Percentiles rank a stretch among this genome's conserved stretches.
Evolutionary conservation across 2,888 invertebrate species (phyloP).

Genomic region (Andrena chrysosceles): DNA sequence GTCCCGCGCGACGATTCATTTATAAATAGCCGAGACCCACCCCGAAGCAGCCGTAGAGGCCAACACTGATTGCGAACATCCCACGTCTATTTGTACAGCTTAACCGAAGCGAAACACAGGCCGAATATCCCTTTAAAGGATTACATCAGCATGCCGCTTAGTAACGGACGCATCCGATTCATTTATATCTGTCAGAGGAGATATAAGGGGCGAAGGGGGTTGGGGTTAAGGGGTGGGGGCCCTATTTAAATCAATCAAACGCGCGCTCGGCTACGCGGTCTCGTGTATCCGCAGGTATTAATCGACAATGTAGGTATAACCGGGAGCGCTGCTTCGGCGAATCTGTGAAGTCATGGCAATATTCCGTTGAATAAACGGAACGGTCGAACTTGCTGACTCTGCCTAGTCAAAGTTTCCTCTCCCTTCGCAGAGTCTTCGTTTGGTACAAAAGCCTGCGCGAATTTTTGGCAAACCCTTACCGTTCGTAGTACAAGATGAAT

Average conservation of each 20-base stretch:
- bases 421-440: not conserved
- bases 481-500: no score
- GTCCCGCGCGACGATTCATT: constrained; percentile 75
- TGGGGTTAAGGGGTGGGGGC: constrained; percentile 69
- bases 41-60: constrained; percentile 60
- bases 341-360: constrained; percentile 26
- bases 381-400: not conserved
- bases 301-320: constrained; percentile 68
- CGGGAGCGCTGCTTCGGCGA: constrained; percentile 34
- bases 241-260: constrained; percentile 83
- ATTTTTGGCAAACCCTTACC: no score
- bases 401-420: not conserved
- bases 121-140: constrained; percentile 84
- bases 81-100: constrained; percentile 83
- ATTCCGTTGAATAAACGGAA: constrained; percentile 19
- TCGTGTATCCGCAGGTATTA: constrained; percentile 79
- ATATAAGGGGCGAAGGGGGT: constrained; percentile 59
- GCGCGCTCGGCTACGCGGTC: constrained; percentile 74
- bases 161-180: constrained; percentile 80
- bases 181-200: constrained; percentile 83
- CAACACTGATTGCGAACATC: constrained; percentile 82
- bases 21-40: constrained; percentile 78
- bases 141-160: constrained; percentile 79
- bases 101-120: constrained; percentile 82
- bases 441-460: not conserved